Evolutionary conservation across 2,888 invertebrate species (phyloP).

Genomic region (Acleris holmiana): DNA sequence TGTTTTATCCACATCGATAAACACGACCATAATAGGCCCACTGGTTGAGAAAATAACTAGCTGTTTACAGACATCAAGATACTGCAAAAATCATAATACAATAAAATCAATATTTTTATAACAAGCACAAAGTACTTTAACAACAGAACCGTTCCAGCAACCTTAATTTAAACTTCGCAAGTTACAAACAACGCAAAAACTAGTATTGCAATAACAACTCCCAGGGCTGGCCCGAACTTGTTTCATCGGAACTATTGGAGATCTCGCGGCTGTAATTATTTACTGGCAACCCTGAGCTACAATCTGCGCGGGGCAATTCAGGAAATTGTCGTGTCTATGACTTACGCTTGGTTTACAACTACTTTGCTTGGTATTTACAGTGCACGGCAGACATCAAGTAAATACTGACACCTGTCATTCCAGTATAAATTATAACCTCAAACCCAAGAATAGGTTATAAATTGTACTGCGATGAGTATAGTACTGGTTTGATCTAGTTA

Average conservation of each 20-base stretch:
- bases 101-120: not conserved
- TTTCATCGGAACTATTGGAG: slow-evolving; percentile 7
- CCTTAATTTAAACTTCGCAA: not conserved
- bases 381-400: too few species aligned
- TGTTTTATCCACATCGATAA: too few species aligned
- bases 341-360: not conserved
- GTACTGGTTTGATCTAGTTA: too few species aligned
- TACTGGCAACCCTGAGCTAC: slow-evolving; percentile 6
- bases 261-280: slow-evolving; percentile 4
- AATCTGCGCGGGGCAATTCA: not conserved
- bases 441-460: too few species aligned
- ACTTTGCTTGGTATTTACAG: not conserved
- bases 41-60: too few species aligned
- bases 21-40: too few species aligned
- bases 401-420: too few species aligned
- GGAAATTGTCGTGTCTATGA: slow-evolving; percentile 4
- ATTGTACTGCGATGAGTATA: too few species aligned
- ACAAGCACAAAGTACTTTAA: not conserved
- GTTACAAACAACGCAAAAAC: slow-evolving; percentile 3
- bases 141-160: not conserved
- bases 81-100: not conserved
- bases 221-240: slow-evolving; percentile 6
- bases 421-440: too few species aligned
- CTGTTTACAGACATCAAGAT: too few species aligned
- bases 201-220: slow-evolving; percentile 2